These are phyloP conservation scores for Hermaeophaga mercurialis DNA, from an alignment of 2,888 invertebrate species.

Conservation along the genomic window DNA sequence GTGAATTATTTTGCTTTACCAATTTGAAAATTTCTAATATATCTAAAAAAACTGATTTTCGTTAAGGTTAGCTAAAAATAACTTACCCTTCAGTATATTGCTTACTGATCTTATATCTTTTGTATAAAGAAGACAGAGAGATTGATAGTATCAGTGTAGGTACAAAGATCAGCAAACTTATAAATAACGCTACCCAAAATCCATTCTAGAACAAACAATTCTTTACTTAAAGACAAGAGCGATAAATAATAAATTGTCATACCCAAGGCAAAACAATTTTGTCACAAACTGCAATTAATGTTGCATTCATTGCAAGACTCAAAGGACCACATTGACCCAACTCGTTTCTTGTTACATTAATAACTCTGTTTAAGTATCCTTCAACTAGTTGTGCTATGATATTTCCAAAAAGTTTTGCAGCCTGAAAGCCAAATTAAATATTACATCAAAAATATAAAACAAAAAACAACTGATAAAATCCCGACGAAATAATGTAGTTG, in stretches of 20 bases:
- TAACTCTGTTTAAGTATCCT: conserved; percentile 70
- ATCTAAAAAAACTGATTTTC: neutral
- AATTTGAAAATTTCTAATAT: neutral
- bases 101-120: conserved; percentile 84
- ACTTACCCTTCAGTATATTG: conserved; percentile 82
- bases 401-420: conserved; percentile 68
- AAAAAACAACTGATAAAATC: no score
- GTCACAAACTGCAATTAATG: conserved; percentile 77
- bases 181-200: conserved; percentile 88
- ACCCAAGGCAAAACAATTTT: conserved; percentile 85
- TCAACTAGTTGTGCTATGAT: conserved; percentile 70
- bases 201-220: conserved; percentile 72
- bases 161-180: conserved; percentile 81
- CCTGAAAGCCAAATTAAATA: conserved; percentile 56
- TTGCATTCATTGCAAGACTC: conserved; percentile 77
- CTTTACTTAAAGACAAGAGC: no score
- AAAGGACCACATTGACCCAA: conserved; percentile 84
- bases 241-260: no score
- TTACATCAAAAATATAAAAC: no score
- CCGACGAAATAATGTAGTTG: no score
- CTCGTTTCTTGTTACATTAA: conserved; percentile 62
- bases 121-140: conserved; percentile 82
- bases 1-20: no score
- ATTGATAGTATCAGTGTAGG: conserved; percentile 80
- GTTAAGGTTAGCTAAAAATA: neutral